Evolutionary conservation across 2,888 invertebrate genomes (phyloP), one percentile per base, ranked within the genome.

Genomic region (Erynnis tages): DNA sequence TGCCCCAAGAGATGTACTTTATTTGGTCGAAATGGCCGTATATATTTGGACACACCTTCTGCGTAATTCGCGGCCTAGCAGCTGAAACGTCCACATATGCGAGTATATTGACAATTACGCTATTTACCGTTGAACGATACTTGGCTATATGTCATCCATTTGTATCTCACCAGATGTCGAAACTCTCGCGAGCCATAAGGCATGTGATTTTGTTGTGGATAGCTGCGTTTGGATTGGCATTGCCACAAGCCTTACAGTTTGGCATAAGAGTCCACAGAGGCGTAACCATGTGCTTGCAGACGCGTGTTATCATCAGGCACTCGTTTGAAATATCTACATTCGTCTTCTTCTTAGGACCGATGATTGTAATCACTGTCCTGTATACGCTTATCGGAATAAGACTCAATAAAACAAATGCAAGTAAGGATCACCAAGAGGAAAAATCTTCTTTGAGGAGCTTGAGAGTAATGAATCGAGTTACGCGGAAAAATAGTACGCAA

Each of bases 131-230:
- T 29, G 97, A 97, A 74, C 90, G 92, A 54, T 92, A 92, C 61
- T 77, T 92, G 54, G 92, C 92, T 6, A 92, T 92, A 55, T 92
- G 92, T 60, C 91, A 92, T 62, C 92, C 92, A 1, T 92, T 92
- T 62, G 73, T 91, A 25, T 91, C 92, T 2, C 97, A 97, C 72
- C 95, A 95, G 55, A 94, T 96, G 93, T 96, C 97, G 2, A 96
- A 96, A 68, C 83, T 97, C 30, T 94, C 96, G 10, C 91, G 98
- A 21, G 97, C 96, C 6, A 91, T 95, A 50, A 94, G 94, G 71
- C 93, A 96, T 64, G 95, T 98, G 30, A 76, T 96, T 14, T 82
- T 92, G 32, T 92, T 97, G 57, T 98, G 98, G 98, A 71, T 95
- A 45, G 82, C 93, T 0, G 94, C 97, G 0, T 79, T 96, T 60